These are phyloP conservation scores for Mergus octosetaceus DNA, from an alignment of 2,797 vertebrate genomes.

Conservation along the genomic window DNA sequence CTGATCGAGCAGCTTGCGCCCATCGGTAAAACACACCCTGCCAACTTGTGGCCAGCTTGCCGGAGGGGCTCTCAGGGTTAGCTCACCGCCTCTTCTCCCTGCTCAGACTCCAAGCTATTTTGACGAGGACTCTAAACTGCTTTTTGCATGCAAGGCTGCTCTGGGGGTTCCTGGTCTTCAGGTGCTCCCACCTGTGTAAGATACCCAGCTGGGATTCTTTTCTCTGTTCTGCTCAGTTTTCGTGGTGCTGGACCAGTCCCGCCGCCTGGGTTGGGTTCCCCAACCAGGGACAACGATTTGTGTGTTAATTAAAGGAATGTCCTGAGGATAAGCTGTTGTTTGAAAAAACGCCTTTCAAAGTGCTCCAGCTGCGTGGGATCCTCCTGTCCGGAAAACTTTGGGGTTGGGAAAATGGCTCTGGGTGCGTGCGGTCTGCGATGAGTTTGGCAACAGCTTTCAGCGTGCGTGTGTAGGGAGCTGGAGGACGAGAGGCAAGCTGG, in stretches of 20 bases:
- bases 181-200: background rate
- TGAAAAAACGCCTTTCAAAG: background rate
- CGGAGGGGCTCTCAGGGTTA: background rate
- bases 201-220: background rate
- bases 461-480: background rate
- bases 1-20: no score
- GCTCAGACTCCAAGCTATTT: background rate
- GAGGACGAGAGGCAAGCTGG: background rate
- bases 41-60: background rate
- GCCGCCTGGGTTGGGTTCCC: background rate
- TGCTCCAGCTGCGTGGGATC: background rate
- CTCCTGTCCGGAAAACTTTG: background rate
- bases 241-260: background rate
- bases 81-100: background rate
- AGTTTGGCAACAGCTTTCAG: background rate
- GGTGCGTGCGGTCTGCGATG: background rate
- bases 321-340: background rate
- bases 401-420: background rate
- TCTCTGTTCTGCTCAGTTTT: background rate
- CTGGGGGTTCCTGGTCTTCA: background rate
- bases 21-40: accelerated
- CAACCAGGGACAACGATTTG: background rate
- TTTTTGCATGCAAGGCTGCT: background rate
- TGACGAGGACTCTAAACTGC: background rate
- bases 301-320: background rate